Evolutionary conservation across 1,140 invertebrate species (phyloP).

Genomic region (Adelges cooleyi): DNA sequence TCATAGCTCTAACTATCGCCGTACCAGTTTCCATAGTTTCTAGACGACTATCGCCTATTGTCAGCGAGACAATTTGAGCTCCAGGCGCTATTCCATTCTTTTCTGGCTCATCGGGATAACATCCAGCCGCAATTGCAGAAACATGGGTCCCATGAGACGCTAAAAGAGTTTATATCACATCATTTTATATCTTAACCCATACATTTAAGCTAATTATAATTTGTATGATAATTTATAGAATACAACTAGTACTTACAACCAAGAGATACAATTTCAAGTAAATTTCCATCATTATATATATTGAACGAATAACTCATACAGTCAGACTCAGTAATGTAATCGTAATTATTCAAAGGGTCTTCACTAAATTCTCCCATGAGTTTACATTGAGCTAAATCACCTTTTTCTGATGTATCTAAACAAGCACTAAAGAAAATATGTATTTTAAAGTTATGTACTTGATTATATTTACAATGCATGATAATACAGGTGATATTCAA

Average conservation of each 20-base stretch:
- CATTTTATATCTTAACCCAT: too few species aligned
- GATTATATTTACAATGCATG: too few species aligned
- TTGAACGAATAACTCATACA: constrained; percentile 85
- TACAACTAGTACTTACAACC: constrained; percentile 66
- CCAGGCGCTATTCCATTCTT: constrained; percentile 92
- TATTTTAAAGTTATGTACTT: too few species aligned
- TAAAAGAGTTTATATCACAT: constrained; percentile 39
- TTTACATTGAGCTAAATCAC: constrained; percentile 61
- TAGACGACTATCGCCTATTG: constrained; percentile 79
- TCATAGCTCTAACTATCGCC: constrained; percentile 79
- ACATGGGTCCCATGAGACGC: constrained; percentile 95
- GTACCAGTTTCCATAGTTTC: constrained; percentile 94
- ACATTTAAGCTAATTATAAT: background rate
- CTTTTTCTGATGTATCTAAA: constrained; percentile 73
- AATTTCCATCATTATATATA: constrained; percentile 82
- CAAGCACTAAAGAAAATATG: constrained; percentile 51
- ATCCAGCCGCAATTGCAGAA: constrained; percentile 83
- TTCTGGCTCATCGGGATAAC: constrained; percentile 81
- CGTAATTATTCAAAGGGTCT: constrained; percentile 57
- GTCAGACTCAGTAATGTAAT: constrained; percentile 60
- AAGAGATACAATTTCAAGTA: constrained; percentile 84
- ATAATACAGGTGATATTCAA: too few species aligned
- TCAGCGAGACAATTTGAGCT: constrained; percentile 86
- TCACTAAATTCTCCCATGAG: constrained; percentile 73
- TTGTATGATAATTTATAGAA: too few species aligned